Conservation (phyloP, 2,888 invertebrate genomes). For the Actias luna region DNA sequence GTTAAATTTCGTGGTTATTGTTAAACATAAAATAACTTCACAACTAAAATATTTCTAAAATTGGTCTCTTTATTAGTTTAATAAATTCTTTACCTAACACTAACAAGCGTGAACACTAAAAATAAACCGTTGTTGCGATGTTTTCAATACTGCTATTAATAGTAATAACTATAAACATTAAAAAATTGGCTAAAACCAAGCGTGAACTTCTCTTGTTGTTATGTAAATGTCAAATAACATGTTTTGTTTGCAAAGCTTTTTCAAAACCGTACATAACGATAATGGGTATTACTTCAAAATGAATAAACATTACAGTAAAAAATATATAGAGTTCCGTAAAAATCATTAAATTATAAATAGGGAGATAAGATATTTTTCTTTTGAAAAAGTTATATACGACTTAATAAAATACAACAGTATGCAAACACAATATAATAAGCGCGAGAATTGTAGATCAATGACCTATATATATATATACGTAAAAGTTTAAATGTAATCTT, state of each 20-base stretch:
- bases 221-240: slow-evolving; percentile 1
- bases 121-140: slow-evolving; percentile 2
- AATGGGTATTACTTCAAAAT: slow-evolving; percentile 1
- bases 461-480: background rate
- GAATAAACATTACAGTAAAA: background rate
- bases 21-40: background rate
- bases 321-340: slow-evolving; percentile 10
- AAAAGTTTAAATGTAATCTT: background rate
- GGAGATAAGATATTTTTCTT: background rate
- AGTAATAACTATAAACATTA: slow-evolving; percentile 5
- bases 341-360: background rate
- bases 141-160: slow-evolving; percentile 2
- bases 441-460: background rate
- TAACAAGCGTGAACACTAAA: slow-evolving; percentile 8
- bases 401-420: background rate
- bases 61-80: background rate
- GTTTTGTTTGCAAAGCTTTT: slow-evolving; percentile 2
- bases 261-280: slow-evolving; percentile 7
- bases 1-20: background rate
- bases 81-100: background rate
- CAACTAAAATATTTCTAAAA: background rate
- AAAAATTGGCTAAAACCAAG: background rate
- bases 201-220: slow-evolving; percentile 9
- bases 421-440: background rate
- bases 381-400: background rate